Evolutionary conservation across 1,140 invertebrate genomes (phyloP).

Genomic region (Aradophagus sp.): DNA sequence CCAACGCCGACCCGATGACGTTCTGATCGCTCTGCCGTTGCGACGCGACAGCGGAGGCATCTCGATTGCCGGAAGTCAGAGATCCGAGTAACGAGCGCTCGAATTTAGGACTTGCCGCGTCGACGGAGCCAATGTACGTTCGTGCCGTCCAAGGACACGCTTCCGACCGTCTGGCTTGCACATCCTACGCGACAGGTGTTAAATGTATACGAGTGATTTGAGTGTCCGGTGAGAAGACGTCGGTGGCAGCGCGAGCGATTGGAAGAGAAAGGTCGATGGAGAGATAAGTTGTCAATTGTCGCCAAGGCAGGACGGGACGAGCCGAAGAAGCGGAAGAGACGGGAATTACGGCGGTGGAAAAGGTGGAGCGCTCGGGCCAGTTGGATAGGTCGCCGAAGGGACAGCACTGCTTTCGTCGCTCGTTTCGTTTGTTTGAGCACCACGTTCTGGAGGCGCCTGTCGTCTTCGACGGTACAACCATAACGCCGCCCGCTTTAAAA

Average conservation of each 20-base stretch:
- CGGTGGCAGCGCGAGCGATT: constrained; percentile 12
- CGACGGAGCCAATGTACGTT: background rate
- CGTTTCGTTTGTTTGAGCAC: constrained; percentile 65
- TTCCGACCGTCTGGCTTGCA: constrained; percentile 17
- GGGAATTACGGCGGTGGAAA: constrained; percentile 24
- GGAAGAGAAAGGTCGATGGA: constrained; percentile 19
- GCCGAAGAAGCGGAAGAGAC: constrained; percentile 35
- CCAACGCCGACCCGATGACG: no score
- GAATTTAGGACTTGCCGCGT: background rate
- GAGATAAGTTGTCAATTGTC: constrained; percentile 11
- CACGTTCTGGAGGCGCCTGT: constrained; percentile 74
- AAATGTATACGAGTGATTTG: constrained; percentile 39
- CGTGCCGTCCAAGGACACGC: constrained; percentile 20
- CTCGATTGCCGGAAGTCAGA: constrained; percentile 16
- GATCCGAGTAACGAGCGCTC: constrained; percentile 1
- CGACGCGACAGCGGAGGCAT: no score
- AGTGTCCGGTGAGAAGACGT: constrained; percentile 34
- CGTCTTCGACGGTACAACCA: constrained; percentile 74
- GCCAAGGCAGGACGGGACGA: constrained; percentile 10
- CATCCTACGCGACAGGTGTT: constrained; percentile 52
- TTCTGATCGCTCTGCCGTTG: no score
- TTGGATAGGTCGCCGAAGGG: constrained; percentile 55
- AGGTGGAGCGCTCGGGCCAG: constrained; percentile 46
- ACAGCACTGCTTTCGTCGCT: constrained; percentile 54
- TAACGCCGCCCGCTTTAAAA: constrained; percentile 77